Evolutionary conservation across 2,113 vertebrate genomes (phyloP), one percentile per base, ranked within the genome.

Genomic region (Anser brachyrhynchus): DNA sequence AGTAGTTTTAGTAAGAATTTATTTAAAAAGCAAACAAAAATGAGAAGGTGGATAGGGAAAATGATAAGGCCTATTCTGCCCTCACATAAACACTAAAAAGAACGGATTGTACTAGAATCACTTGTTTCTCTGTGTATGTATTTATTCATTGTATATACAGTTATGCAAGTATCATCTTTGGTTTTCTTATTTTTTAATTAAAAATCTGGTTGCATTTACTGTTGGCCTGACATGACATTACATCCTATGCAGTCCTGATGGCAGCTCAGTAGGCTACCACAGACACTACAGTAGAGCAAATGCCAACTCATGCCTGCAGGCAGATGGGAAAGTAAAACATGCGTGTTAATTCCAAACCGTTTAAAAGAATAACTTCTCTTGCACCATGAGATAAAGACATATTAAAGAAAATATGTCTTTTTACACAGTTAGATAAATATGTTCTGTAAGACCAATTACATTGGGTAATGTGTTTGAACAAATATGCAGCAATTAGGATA

Each of bases 281-380:
- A 95, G 90, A 58, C 76, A 33, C 73, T 79, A 39, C 23, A 14
- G 89, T 11, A 78, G 43, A 89, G 76, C 72, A 96, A 96, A 96
- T 95, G 95, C 93, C 95, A 96, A 28, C 80, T 93, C 62, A 73
- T 2, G 62, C 92, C 90, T 39, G 74, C 70, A 76, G 95, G 90
- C 95, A 96, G 92, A 93, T 96, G 95, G 96, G 71, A 72, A 81
- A 93, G 49, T 84, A 84, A 94, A 93, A 93, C 74, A 92, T 49
- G 52, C 54, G 6, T 89, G 80, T 81, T 93, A 76, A 87, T 97
- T 96, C 83, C 70, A 95, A 96, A 84, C 29, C 49, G 51, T 84
- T 95, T 90, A 35, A 93, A 91, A 93, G 84, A 84, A 62, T 12
- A 74, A 61, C 69, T 94, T 78, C 39, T 58, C 49, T 90, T 82